Base-by-base conservation (phyloP, 2,888 invertebrate genomes). In the Resseliella maxima region DNA sequence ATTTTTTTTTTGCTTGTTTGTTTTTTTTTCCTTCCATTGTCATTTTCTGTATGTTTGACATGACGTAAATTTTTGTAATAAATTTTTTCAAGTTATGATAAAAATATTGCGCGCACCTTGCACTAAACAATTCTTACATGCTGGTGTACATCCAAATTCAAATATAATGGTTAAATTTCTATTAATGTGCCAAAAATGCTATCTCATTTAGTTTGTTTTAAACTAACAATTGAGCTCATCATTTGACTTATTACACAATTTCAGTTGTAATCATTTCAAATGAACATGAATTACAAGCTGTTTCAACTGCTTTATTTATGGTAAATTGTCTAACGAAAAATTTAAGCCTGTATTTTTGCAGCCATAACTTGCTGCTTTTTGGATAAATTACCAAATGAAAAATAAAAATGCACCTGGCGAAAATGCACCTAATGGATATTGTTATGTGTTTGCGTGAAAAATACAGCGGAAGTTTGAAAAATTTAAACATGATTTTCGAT, bases 401-500 rank as follows among this genome's bases (percentile, higher is more conserved):
- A 8, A 38, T 24, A 83, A 5, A 38, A 38, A 38, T 83, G 83
- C 83, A 83, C 83, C 83, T 83, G 83, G 83, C 81, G 5, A n/a
- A n/a, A 2, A 27, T 15, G 72, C 72, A 35, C 72, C 72, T 72
- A 72, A 72, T 72, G 72, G 31, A 72, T 27, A 59, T 50, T 2
- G 50, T 50, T 18, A 2, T 50, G 2, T 64, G 38, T 38, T 38
- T n/a, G n/a, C 38, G 83, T 83, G 35, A 5, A 27, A 27, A 59
- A 59, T 27, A 38, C 38, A 24, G 83, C 83, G 83, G 83, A 83
- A 83, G 83, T 83, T 83, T 83, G 83, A 38, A 83, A n/a, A 36
- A 83, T 36, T 83, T 83, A 38, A 83, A 31, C 83, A 83, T 83
- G n/a, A 83, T 83, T 83, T 83, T 83, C 38, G 83, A 83, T 83